Evolutionary conservation across 2,113 vertebrate genomes (phyloP), one percentile per base, ranked within the genome.

Genomic region (Melospiza georgiana): DNA sequence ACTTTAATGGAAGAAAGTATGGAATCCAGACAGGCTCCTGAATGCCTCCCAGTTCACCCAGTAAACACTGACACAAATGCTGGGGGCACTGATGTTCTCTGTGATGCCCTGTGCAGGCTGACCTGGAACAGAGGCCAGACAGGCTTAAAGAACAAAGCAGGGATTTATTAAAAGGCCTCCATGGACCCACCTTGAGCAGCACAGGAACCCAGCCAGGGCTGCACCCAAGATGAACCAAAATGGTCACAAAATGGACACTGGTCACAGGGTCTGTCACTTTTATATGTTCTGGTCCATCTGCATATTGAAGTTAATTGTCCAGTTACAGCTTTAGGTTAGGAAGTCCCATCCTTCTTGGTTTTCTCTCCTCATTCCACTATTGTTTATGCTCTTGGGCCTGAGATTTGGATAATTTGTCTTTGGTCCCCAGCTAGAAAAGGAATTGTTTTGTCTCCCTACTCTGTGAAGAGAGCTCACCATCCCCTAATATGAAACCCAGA

Each of bases 251-350:
- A 59, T 17, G 58, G 7, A 37, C 10, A 5, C 2, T 1, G 5
- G n/a, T 17, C 15, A 37, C 3, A 0, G 15, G n/a, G 23, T 25
- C 23, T 17, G 5, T 59, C 10, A 37, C 58, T 59, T 37, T 37
- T 35, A 25, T 35, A 11, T 11, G 15, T 17, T 25, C n/a, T 59
- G 58, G 2, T 37, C n/a, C 15, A 59, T 59, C 17, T 37, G 23
- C 23, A 37, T 17, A 17, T 59, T 37, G n/a, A 15, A 59, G 23
- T 17, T 59, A 59, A 59, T 37, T 59, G n/a, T 37, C n/a, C 7
- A 17, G 1, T 59, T 37, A 5, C 2, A 59, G n/a, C 15, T 59
- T 25, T 37, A 59, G 23, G 0, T 2, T 2, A 37, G 25, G n/a
- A 17, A 25, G 7, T 17, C 10, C 10, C 23, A 12, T 59, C n/a